Evolutionary conservation across 2,888 invertebrate species (phyloP), one percentile per base, ranked within the genome.

Genomic region (Cheilosia vulpina): DNA sequence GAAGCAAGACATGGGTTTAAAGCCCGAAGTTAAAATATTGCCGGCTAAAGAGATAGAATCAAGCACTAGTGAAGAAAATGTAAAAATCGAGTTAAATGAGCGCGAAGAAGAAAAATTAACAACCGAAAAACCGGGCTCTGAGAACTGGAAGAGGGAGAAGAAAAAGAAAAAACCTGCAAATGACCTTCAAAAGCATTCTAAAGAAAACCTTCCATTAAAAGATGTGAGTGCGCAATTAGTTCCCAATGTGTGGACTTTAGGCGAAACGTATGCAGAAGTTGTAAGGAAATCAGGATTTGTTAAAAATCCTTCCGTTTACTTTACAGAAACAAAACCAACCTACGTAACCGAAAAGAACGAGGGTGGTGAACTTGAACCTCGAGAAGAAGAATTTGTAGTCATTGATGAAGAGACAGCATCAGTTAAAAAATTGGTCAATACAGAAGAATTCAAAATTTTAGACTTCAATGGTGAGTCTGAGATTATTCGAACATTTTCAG

Each of bases 211-310:
- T 34, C 5, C 9, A 45, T 45, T 24, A 15, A 45, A 52, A 27
- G 50, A 58, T 15, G n/a, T n/a, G 2, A 31, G 13, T 13, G 50
- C 58, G 3, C 55, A 69, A 19, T 5, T 55, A 0, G 50, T 43
- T 52, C 60, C 65, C 24, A 87, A 78, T 55, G 69, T 77, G 1
- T 83, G 83, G 78, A 31, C 57, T 27, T 45, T 58, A 21, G 31
- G 17, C 60, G 92, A 92, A 88, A 91, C 92, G 0, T 92, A 92
- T 81, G 92, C 92, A 15, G 90, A 92, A 87, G 89, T 92, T 45
- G 90, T 92, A 0, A 90, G 84, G 60, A 91, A 91, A 53, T 90
- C 91, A 0, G 91, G 91, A 0, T 88, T 88, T 34, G 65, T 53
- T 3, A 87, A 89, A 15, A 89, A 88, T 7, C 87, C 90, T 24